phyloP scores from a whole-genome alignment of 2,797 vertebrate species.

The Echeneis naucrates region DNA sequence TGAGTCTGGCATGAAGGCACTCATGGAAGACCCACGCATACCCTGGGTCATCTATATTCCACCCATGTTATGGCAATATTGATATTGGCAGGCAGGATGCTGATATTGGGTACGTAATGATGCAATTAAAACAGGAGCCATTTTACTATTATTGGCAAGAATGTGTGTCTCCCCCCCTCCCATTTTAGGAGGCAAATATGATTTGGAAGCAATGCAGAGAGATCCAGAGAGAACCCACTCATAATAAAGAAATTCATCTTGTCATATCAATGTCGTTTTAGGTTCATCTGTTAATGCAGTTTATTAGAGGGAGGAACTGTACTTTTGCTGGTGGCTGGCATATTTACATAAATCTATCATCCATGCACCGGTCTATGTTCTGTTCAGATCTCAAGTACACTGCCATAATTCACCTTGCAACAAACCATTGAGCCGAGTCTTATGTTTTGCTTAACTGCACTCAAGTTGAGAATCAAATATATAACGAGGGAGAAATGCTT shows the following conservation, averaged over 20 bases:
- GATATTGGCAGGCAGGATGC: constrained; percentile 88
- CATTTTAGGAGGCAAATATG: constrained; percentile 86
- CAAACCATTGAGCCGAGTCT: constrained; percentile 80
- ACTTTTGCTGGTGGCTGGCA: constrained; percentile 48
- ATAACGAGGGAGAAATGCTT: constrained; percentile 82
- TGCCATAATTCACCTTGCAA: constrained; percentile 81
- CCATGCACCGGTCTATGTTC: constrained; percentile 51
- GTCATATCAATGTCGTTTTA: constrained; percentile 77
- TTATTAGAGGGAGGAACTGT: constrained; percentile 73
- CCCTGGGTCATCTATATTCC: constrained; percentile 89
- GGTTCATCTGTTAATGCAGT: constrained; percentile 80
- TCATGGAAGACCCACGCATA: constrained; percentile 83
- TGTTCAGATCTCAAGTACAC: constrained; percentile 66
- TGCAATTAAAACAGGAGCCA: constrained; percentile 89
- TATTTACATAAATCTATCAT: constrained; percentile 70
- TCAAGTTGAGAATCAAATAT: constrained; percentile 83
- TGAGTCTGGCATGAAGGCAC: constrained; percentile 80
- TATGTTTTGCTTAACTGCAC: constrained; percentile 83
- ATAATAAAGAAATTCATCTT: constrained; percentile 87
- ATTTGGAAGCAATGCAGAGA: constrained; percentile 84
- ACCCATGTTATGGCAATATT: constrained; percentile 88
- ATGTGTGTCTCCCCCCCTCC: constrained; percentile 60
- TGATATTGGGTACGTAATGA: constrained; percentile 90
- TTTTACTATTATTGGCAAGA: constrained; percentile 89
- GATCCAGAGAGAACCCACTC: constrained; percentile 81